Evolutionary conservation across 2,113 vertebrate genomes (phyloP).

Genomic region (Cryptoleucopteryx plumbea): DNA sequence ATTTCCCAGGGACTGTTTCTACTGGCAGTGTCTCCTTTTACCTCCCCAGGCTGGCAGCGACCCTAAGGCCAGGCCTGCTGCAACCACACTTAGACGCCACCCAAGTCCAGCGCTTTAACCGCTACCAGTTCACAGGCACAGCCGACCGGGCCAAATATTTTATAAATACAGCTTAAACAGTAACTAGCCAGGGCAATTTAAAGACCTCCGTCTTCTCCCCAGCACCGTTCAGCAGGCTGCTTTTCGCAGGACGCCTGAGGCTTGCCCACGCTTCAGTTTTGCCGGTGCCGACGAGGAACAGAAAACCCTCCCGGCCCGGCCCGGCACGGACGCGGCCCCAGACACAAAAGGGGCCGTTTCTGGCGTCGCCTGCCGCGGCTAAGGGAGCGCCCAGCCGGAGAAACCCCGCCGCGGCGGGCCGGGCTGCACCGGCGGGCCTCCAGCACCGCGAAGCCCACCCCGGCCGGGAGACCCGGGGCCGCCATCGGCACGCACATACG

Average conservation of each 20-base stretch:
- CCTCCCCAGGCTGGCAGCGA: fast-evolving
- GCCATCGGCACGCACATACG: no score
- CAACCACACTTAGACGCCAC: fast-evolving
- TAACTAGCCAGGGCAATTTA: fast-evolving
- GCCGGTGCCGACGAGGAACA: neutral
- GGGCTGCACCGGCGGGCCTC: neutral
- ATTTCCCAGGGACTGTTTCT: neutral
- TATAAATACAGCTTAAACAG: fast-evolving
- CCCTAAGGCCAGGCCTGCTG: neutral
- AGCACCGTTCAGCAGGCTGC: neutral
- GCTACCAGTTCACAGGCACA: fast-evolving
- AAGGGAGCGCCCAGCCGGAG: neutral
- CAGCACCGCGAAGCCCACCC: fast-evolving
- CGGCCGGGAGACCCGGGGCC: no score
- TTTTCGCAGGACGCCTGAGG: neutral
- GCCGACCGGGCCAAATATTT: neutral
- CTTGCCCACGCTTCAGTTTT: neutral
- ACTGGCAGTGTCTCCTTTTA: fast-evolving
- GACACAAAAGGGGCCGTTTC: neutral
- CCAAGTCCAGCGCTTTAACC: fast-evolving
- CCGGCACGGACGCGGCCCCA: neutral
- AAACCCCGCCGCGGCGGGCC: no score
- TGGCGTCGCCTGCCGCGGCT: neutral
- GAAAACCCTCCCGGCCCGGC: neutral
- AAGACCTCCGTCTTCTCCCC: neutral